Evolutionary conservation across 1,140 invertebrate species (phyloP), one percentile per base, ranked within the genome.

Genomic region (Philotrypesis tridentata): DNA sequence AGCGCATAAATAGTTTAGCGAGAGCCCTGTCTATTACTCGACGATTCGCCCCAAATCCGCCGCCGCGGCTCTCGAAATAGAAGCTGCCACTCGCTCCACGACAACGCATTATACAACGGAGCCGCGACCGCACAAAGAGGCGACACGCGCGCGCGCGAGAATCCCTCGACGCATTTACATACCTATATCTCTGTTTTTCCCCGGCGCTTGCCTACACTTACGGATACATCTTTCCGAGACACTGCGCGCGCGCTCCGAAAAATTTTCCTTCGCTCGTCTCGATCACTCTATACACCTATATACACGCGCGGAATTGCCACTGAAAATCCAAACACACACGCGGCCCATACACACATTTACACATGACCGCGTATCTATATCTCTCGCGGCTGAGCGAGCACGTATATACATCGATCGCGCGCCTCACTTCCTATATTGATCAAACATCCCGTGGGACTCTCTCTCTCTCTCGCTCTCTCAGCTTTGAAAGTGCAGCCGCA

Each of bases 361-460:
- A n/a, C 29, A 61, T 27, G 17, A 25, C 6, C 17, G 23, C 21
- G 7, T 55, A 21, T 55, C 48, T 55, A 6, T 55, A 6, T n/a
- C 48, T 21, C 48, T n/a, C 48, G 4, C 21, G 21, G 48, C 21
- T 17, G 48, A 55, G 21, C 68, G 71, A n/a, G 8, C 31, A 29
- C 29, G 29, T n/a, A n/a, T 55, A 55, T 55, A n/a, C 21, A 77
- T 82, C 65, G 75, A 40, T 72, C 67, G n/a, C n/a, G n/a, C 29
- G 55, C 6, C 29, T 61, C 48, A 9, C 33, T 76, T 70, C 74
- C 80, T 77, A 82, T 77, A 82, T 82, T 78, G 75, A 82, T 82
- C 80, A 78, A 82, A 82, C 75, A 73, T 82, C 75, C 75, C 75
- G 55, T 37, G 68, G 75, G 68, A 77, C 40, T 63, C 48, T 27